phyloP scores from a whole-genome alignment of 2,888 invertebrate species.

The Dione vanillae region DNA sequence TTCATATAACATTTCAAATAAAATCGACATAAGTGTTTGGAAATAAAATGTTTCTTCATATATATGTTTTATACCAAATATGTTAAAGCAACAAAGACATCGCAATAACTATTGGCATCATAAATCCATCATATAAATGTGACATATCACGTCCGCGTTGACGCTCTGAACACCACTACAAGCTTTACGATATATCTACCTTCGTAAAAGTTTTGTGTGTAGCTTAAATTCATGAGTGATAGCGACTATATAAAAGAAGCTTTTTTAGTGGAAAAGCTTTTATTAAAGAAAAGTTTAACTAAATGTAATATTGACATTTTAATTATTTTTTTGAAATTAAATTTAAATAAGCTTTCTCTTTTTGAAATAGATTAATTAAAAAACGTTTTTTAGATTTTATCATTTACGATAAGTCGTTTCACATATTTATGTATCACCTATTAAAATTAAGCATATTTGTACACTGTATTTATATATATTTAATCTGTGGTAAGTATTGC shows the following conservation, averaged over 20 bases:
- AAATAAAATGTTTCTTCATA: conserved; percentile 34
- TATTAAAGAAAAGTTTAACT: too few relatives aligned
- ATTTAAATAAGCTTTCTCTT: too few relatives aligned
- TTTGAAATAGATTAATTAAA: too few relatives aligned
- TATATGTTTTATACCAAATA: conserved; percentile 36
- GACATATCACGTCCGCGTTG: conserved; percentile 72
- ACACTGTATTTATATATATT: too few relatives aligned
- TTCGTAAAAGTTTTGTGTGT: conserved; percentile 62
- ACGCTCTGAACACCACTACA: conserved; percentile 60
- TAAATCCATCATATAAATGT: conserved; percentile 76
- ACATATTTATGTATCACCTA: too few relatives aligned
- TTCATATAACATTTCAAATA: conserved; percentile 12
- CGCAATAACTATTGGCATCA: conserved; percentile 60
- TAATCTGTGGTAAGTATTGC: too few relatives aligned
- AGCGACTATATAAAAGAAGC: not conserved
- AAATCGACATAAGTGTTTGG: conserved; percentile 3
- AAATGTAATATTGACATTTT: too few relatives aligned
- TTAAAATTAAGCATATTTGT: too few relatives aligned
- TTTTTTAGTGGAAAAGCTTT: too few relatives aligned
- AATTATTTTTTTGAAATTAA: too few relatives aligned
- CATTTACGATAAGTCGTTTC: too few relatives aligned
- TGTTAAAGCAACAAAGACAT: conserved; percentile 42
- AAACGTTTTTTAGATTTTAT: too few relatives aligned
- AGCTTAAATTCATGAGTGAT: not conserved
- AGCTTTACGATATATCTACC: conserved; percentile 71